Evolutionary conservation across 1,140 invertebrate genomes (phyloP).

Genomic region (Hypothenemus hampei): DNA sequence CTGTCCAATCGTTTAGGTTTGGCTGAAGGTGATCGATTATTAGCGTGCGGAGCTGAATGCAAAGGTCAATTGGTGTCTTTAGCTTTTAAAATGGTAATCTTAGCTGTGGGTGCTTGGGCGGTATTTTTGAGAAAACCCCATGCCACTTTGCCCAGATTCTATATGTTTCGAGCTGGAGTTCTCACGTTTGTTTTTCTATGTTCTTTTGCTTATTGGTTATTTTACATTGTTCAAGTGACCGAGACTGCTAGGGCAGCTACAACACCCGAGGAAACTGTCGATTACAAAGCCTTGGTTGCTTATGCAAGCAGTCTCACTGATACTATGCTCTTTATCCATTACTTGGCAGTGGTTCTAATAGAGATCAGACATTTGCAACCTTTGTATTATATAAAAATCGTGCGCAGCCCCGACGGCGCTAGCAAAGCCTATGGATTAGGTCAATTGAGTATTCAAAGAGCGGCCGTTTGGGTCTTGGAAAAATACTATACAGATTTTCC

Average conservation of each 20-base stretch:
- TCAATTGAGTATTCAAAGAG: constrained; percentile 89
- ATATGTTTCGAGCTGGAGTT: constrained; percentile 83
- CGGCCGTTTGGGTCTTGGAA: constrained; percentile 89
- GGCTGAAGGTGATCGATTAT: constrained; percentile 53
- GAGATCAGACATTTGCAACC: constrained; percentile 89
- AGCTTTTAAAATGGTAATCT: constrained; percentile 84
- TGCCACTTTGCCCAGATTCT: constrained; percentile 90
- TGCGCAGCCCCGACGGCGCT: constrained; percentile 91
- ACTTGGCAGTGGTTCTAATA: constrained; percentile 86
- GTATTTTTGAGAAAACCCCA: constrained; percentile 68
- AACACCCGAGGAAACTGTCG: constrained; percentile 69
- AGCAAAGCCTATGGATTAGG: constrained; percentile 82
- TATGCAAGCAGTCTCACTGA: constrained; percentile 89
- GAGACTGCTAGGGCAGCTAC: constrained; percentile 72
- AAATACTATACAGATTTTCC: constrained; percentile 95
- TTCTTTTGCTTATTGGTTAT: constrained; percentile 95
- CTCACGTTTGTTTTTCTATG: constrained; percentile 86
- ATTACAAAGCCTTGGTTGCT: constrained; percentile 80
- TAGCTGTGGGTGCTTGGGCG: constrained; percentile 92
- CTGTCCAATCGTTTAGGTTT: constrained; percentile 50
- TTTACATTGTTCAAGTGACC: constrained; percentile 88
- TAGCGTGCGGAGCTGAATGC: constrained; percentile 74
- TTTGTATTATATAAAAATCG: constrained; percentile 84
- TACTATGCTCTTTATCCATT: constrained; percentile 92
- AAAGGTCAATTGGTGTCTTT: constrained; percentile 83